Base-by-base conservation (phyloP, 2,113 vertebrate species). In the Cyprinodon variegatus region DNA sequence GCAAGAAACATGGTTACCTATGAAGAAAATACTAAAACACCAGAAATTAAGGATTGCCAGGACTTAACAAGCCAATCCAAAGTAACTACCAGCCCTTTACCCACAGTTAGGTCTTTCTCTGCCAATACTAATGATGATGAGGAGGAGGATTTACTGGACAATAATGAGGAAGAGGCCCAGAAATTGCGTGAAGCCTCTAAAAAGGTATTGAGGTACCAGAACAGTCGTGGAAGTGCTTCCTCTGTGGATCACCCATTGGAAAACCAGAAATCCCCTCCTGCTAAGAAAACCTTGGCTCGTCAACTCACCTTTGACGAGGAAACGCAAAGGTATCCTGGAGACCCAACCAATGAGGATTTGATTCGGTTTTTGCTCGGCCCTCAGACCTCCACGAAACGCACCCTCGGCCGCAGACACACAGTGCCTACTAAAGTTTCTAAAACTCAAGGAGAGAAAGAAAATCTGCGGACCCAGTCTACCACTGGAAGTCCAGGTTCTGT, bases 151-250 rank as follows among this genome's bases (percentile, higher is more conserved):
- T 61, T 91, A 20, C 84, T 92, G 6, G 81, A 85, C 71, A 92
- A 92, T 72, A 89, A 78, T 1, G 76, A 90, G 67, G 90, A 92
- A 40, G 93, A 95, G 45, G 94, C 87, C 5, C 85, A 91, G 65
- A 94, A 83, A 67, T 63, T 95, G 66, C 89, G 94, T 3, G 94
- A 94, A 45, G 89, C 92, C 17, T 93, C 94, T 2, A 91, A 74
- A 74, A 94, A 85, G 3, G 88, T 95, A 65, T 71, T 95, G 14
- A 77, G 5, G 5, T 94, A 86, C 72, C 94, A 94, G 78, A 93
- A 69, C 11, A 93, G 88, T 45, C 86, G 77, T 8, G 64, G 90
- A 8, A 94, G 92, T 37, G 9, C 85, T 17, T 93, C 94, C 1
- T 94, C 93, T 0, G 77, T 4, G 1, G 94, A 94, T 0, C 57